These are phyloP conservation scores for Edolisoma coerulescens DNA, from an alignment of 2,113 vertebrate genomes.

Conservation along the genomic window DNA sequence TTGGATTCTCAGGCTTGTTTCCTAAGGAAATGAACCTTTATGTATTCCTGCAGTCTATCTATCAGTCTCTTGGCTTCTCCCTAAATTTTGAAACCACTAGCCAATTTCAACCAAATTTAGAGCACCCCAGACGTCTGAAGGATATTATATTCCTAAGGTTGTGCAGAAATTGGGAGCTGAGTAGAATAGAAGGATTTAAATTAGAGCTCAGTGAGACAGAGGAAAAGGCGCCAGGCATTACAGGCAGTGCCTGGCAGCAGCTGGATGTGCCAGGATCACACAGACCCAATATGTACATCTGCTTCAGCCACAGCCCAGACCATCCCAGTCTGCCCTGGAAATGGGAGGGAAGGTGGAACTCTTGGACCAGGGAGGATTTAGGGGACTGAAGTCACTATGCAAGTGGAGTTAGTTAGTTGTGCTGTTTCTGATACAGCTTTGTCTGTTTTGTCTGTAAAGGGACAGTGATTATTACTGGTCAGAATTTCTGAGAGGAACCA, in stretches of 20 bases:
- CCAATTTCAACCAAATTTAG: constrained; percentile 9
- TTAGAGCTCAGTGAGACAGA: background rate
- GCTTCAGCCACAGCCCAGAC: background rate
- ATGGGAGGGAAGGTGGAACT: background rate
- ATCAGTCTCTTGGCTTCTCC: background rate
- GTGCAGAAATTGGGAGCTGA: background rate
- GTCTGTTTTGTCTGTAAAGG: background rate
- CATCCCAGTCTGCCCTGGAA: background rate
- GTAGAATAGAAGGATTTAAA: background rate
- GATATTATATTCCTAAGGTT: background rate
- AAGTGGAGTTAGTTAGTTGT: background rate
- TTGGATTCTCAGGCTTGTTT: background rate
- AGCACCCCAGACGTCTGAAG: background rate
- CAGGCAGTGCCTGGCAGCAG: background rate
- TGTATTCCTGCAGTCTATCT: background rate
- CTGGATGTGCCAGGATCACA: fast-evolving
- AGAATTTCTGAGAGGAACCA: background rate
- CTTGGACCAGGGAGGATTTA: background rate
- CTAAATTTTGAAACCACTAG: background rate
- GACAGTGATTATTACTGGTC: background rate
- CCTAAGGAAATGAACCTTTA: background rate
- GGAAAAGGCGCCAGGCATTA: background rate
- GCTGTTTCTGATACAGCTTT: background rate
- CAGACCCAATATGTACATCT: background rate
- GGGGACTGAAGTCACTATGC: background rate